phyloP scores from a whole-genome alignment of 2,113 vertebrate species.

The Cnemophilus loriae region DNA sequence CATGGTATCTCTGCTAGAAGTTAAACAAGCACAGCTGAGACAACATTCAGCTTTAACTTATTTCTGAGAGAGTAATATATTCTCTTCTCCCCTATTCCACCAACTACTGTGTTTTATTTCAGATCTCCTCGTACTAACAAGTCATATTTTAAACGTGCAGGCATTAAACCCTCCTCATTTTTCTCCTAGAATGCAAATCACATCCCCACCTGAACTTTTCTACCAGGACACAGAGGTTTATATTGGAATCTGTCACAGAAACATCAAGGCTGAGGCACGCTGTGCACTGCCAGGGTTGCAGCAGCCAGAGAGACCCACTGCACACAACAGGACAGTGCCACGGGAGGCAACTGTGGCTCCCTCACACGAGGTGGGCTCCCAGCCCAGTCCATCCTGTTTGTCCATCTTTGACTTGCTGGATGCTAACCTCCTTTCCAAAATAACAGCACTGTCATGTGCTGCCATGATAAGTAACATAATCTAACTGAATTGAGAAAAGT shows the following conservation, averaged over 20 bases:
- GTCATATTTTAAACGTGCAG: neutral
- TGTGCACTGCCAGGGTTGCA: neutral
- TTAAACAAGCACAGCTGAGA: neutral
- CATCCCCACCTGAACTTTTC: neutral
- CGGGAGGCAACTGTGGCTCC: accelerated
- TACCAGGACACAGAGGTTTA: neutral
- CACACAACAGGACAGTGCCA: neutral
- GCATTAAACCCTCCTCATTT: neutral
- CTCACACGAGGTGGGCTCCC: accelerated
- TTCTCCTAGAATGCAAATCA: neutral
- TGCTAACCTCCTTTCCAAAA: neutral
- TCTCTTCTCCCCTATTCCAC: neutral
- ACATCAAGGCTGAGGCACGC: neutral
- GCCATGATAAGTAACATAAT: neutral
- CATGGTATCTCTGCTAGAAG: neutral
- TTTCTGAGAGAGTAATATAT: neutral
- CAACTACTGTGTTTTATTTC: neutral
- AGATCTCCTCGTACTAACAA: neutral
- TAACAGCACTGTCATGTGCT: neutral
- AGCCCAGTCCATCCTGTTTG: accelerated
- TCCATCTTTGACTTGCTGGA: neutral
- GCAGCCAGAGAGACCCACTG: neutral
- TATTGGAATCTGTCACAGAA: neutral
- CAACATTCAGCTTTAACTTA: neutral
- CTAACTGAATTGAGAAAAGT: neutral